Conservation (phyloP, 2,113 vertebrate genomes). For the Tapirus terrestris region DNA sequence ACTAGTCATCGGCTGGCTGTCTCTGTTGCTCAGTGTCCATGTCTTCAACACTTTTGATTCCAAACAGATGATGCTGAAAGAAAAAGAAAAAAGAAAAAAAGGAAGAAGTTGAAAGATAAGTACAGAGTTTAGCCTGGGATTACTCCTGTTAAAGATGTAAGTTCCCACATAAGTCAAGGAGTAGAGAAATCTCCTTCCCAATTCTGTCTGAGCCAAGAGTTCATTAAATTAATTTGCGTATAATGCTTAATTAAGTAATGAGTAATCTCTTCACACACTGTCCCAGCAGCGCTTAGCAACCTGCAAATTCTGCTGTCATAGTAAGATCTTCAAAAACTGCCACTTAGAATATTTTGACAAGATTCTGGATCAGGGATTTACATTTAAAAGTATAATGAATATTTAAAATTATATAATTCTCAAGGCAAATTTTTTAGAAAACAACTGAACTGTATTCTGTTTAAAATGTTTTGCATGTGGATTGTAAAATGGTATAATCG, state of each 20-base stretch:
- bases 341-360: background rate
- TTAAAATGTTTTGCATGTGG: background rate
- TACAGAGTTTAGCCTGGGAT: background rate
- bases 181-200: background rate
- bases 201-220: background rate
- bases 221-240: conserved; percentile 2
- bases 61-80: background rate
- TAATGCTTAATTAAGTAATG: background rate
- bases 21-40: background rate
- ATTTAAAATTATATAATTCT: background rate
- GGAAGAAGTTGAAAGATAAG: background rate
- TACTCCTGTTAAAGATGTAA: background rate
- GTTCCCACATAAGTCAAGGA: background rate
- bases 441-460: background rate
- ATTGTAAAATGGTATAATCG: background rate
- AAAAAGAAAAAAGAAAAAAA: background rate
- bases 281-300: background rate
- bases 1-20: background rate
- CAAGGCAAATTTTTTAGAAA: background rate
- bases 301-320: background rate
- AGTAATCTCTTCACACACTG: background rate
- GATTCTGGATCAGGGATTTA: background rate
- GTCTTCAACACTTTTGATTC: background rate
- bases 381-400: background rate
- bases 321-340: background rate